Base-by-base conservation (phyloP, 2,113 vertebrate genomes). In the Pseudonaja textilis region DNA sequence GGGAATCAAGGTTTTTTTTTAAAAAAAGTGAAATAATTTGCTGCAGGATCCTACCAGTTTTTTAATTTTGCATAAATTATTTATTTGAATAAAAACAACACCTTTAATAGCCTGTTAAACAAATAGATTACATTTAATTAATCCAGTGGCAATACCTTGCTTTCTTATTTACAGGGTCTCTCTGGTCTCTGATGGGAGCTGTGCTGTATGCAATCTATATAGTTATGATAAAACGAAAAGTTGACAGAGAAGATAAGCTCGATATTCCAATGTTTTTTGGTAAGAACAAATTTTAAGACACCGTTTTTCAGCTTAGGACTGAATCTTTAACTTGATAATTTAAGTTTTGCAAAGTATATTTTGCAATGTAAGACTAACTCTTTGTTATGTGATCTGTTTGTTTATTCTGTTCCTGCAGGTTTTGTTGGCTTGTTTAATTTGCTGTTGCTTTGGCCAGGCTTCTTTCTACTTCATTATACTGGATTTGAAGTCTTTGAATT, bases 181-280 rank as follows among this genome's bases (percentile, higher is more conserved):
- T 99, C 93, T 99, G 99, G 99, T 99, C 99, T 3, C 97, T 99
- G 94, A 98, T 98, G n/a, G 99, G 99, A 93, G 99, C 99, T 47
- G 95, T 98, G 93, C 97, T 99, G 0, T 99, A 99, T 86, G 99
- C 99, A 18, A 96, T 99, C 94, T 99, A 99, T 96, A 99, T 99
- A 69, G 99, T 99, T 54, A 99, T 99, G 98, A 99, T 99, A 96
- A 99, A 99, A 96, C 98, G 99, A 96, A 98, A 99, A 95, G 98
- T 99, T 94, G 99, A 99, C 92, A 97, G 99, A 95, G 99, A 99
- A 97, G 99, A 99, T 94, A 99, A 98, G 94, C 98, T 99, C 16
- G 99, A 99, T 97, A 99, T 99, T 95, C 99, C 99, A 85, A 99
- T 99, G 99, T 99, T 99, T 96, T 99, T 99, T 96, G 99, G 99